Evolutionary conservation across 2,888 invertebrate genomes (phyloP).

Genomic region (Agrenia bidenticulata): DNA sequence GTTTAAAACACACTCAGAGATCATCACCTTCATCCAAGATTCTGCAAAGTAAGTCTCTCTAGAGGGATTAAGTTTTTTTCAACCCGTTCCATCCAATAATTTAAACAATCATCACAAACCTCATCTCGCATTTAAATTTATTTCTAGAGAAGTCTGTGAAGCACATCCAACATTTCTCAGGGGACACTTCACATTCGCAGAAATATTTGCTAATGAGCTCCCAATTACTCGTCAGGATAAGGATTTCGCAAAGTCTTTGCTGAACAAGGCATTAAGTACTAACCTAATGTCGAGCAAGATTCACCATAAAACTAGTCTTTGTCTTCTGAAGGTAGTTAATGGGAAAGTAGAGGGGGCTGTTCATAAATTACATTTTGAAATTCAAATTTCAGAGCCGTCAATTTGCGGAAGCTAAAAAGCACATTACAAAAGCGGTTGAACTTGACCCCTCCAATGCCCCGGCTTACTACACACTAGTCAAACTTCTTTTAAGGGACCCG

Average conservation of each 20-base stretch:
- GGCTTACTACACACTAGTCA: constrained; percentile 14
- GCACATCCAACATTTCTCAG: constrained; percentile 9
- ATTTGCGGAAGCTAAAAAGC: constrained; percentile 2
- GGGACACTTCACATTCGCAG: constrained; percentile 12
- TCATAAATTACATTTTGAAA: too few relatives aligned
- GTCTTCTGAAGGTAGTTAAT: constrained; percentile 5
- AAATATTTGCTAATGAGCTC: constrained; percentile 12
- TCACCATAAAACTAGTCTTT: constrained; percentile 7
- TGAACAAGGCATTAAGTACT: neutral
- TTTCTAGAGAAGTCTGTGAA: neutral
- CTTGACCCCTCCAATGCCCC: neutral
- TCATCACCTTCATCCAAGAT: constrained; percentile 2
- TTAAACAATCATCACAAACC: neutral
- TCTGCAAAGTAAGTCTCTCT: constrained; percentile 1
- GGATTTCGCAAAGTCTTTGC: constrained; percentile 4
- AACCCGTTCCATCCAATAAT: too few relatives aligned
- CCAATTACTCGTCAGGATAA: constrained; percentile 13
- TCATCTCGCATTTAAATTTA: neutral
- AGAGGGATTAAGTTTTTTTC: too few relatives aligned
- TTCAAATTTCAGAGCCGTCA: constrained; percentile 9
- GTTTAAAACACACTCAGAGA: constrained; percentile 10
- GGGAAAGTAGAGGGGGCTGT: too few relatives aligned
- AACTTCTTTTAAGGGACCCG: constrained; percentile 8
- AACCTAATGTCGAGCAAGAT: constrained; percentile 15
- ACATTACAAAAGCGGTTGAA: neutral